Base-by-base conservation (phyloP, 2,888 invertebrate species). In the Dendrolimus pini region DNA sequence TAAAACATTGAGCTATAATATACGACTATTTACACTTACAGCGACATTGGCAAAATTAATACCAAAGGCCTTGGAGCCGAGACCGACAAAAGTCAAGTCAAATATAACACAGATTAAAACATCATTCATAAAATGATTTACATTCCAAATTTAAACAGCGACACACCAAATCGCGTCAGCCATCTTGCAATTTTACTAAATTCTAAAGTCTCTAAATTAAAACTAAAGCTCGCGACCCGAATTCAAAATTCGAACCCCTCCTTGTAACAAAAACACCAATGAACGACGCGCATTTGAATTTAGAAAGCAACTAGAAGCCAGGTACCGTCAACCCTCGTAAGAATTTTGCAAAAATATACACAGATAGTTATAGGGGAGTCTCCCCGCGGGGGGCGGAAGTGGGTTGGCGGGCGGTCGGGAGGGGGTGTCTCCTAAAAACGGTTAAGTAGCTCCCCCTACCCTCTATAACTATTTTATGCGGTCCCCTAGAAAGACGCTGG, bases 381-480 rank as follows among this genome's bases (percentile, higher is more conserved):
- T 68, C 64, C 66, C 62, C 68, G 67, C 61, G 71, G 76, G 72
- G 70, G 68, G 61, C 61, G 67, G 89, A 88, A 88, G 83, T 81
- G 86, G 85, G 85, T 78, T 74, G 82, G 83, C 72, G 75, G 83
- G 85, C 30, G 82, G 80, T 74, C 75, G 81, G 82, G 82, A 67
- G 87, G 89, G 30, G 89, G 89, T 83, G 87, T 85, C 89, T 87
- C 89, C 89, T 89, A 89, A 90, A 90, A 90, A 90, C 89, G 88
- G 89, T 87, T 89, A 89, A 90, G 89, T 89, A 89, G 89, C 89
- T 84, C 82, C 85, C 86, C 85, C 86, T 80, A 76, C 82, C 80
- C 85, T 84, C 84, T 85, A 88, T 89, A 89, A 90, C 89, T 90
- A 90, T 89, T 90, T 90, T 90, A 90, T 89, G 88, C 78, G 85